These are phyloP conservation scores for Amniataba percoides DNA, from an alignment of 2,797 vertebrate species.

Conservation along the genomic window DNA sequence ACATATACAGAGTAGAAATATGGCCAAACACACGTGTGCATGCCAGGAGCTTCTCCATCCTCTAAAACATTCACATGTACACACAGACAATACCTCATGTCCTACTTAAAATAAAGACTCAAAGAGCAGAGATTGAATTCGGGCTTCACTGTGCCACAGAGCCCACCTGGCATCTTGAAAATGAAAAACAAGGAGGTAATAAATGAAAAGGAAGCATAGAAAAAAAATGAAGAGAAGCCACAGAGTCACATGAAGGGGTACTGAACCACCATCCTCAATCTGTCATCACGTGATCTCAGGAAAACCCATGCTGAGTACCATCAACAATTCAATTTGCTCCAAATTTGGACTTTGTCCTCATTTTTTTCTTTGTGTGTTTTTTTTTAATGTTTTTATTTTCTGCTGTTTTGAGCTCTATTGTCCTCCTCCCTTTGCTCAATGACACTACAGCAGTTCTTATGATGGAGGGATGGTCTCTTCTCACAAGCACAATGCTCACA, in stretches of 20 bases:
- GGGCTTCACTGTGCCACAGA: constrained; percentile 19
- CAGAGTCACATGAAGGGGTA: constrained; percentile 22
- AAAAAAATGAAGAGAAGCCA: constrained; percentile 10
- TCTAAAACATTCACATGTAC: constrained; percentile 39
- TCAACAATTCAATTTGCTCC: constrained; percentile 2
- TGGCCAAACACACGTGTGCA: background rate
- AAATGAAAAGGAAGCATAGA: background rate
- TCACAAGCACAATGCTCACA: background rate
- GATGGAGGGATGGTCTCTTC: background rate
- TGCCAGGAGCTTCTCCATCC: constrained; percentile 52
- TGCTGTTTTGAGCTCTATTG: background rate
- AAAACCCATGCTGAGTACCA: background rate
- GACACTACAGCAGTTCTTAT: background rate
- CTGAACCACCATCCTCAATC: constrained; percentile 2
- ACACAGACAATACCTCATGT: constrained; percentile 40
- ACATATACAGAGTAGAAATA: constrained; percentile 35
- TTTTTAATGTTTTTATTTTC: constrained; percentile 1
- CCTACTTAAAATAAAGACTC: constrained; percentile 55
- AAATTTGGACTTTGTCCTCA: background rate
- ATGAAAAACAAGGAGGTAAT: constrained; percentile 23
- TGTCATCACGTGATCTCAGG: background rate
- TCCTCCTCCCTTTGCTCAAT: constrained; percentile 1
- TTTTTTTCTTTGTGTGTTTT: background rate
- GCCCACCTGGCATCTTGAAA: constrained; percentile 37
- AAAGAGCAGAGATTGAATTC: constrained; percentile 32